A percentile compares a stretch with the other conserved stretches of the same genome.
Conservation (phyloP, 2,113 vertebrate species). For the Paramisgurnus dabryanus region DNA sequence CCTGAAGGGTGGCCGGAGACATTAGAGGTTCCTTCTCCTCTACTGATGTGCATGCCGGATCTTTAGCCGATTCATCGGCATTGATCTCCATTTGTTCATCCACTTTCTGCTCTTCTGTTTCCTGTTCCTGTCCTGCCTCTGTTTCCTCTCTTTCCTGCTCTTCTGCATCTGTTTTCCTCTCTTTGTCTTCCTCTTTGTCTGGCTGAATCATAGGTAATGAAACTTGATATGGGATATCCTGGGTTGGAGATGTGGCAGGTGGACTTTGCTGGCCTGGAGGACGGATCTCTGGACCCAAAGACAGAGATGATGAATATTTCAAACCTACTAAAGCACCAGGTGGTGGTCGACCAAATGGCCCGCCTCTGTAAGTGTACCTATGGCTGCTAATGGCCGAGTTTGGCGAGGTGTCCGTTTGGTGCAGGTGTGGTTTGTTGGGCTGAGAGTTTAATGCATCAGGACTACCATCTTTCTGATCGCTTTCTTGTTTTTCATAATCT, state of each 20-base stretch:
- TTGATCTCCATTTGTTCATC: not conserved
- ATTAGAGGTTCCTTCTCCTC: conserved; percentile 31
- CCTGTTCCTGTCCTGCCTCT: conserved; percentile 24
- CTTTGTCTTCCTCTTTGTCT: not conserved
- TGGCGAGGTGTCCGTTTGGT: conserved; percentile 74
- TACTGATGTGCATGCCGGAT: conserved; percentile 54
- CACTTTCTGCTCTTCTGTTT: conserved; percentile 21
- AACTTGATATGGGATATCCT: conserved; percentile 71
- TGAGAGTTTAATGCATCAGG: conserved; percentile 52
- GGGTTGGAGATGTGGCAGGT: conserved; percentile 58
- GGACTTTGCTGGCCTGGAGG: conserved; percentile 58
- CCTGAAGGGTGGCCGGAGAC: conserved; percentile 45
- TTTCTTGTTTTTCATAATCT: conserved; percentile 56
- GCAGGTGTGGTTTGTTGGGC: conserved; percentile 58
- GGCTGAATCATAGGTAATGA: conserved; percentile 48
- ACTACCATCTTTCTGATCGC: conserved; percentile 47
- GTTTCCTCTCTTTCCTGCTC: not conserved
- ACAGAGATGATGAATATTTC: conserved; percentile 73
- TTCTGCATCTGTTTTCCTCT: not conserved
- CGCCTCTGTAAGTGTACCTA: conserved; percentile 80
- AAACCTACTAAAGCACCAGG: conserved; percentile 57
- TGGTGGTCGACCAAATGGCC: conserved; percentile 69
- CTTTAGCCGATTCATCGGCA: conserved; percentile 37
- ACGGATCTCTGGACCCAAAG: conserved; percentile 66
- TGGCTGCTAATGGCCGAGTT: conserved; percentile 79